Base-by-base conservation (phyloP, 2,888 invertebrate genomes). In the Cyclophora punctaria region DNA sequence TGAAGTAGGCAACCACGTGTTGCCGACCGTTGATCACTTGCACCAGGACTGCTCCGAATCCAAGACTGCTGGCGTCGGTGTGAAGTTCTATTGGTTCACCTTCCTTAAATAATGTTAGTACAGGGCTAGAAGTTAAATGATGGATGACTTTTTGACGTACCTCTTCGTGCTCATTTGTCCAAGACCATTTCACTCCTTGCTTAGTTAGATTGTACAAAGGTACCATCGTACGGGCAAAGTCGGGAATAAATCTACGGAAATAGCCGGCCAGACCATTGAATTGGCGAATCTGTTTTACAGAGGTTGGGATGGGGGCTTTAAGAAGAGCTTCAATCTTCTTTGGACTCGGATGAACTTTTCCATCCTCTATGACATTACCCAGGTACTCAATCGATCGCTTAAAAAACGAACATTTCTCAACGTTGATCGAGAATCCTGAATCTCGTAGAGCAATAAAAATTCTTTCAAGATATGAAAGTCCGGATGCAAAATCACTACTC, bases 361-460 rank as follows among this genome's bases (percentile, higher is more conserved):
- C 67, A 5, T 62, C 35, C 4, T 47, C n/a, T 3, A 69, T 45
- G 0, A 68, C 46, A 35, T 64, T 62, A 0, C 68, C 68, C 0
- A 69, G 46, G 7, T 67, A 68, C 6, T 69, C 66, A 0, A 69
- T 56, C 0, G 58, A 56, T 0, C 45, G 45, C 41, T 64, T 67
- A 6, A 68, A 61, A 43, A 67, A 67, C 0, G 3, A 6, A 7
- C 55, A 55, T 47, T 71, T 70, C 0, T 64, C 52, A 1, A 52
- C 35, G n/a, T 69, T 70, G 0, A 69, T 51, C 0, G 66, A 69
- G 45, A 71, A 71, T 0, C 69, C 71, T 0, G 67, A 42, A 0
- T 63, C 43, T 3, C 40, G 47, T 5, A 73, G 42, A 0, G 65
- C 60, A 2, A 56, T 49, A 0, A 73, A 48, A 0, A 68, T 52